Evolutionary conservation across 2,113 vertebrate species (phyloP), one percentile per base, ranked within the genome.

Genomic region (Cynocephalus volans): DNA sequence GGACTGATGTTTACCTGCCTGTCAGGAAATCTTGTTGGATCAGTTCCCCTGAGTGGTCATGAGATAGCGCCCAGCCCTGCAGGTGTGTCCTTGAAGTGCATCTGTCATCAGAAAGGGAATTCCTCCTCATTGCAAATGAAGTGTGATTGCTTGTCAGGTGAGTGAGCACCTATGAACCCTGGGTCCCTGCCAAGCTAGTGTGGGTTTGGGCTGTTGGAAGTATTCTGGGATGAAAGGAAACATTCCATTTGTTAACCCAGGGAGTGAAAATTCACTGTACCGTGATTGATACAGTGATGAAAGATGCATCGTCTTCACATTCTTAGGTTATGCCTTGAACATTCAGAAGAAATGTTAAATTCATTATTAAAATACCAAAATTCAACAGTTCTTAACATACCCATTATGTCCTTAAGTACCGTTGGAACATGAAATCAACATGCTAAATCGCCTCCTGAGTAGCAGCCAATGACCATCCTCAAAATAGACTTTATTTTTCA

Each of bases 71-170:
- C 94, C 79, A 77, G 72, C 83, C 89, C 82, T 92, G 58, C 80
- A 96, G 93, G 86, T 81, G 73, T 92, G 96, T 73, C 64, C 52
- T 67, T 65, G 9, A 86, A 93, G 70, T 72, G 15, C 60, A 64
- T 90, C 80, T 95, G 93, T 93, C 93, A 89, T 94, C 86, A 92
- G 90, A 90, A 90, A 96, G 75, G 94, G 95, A 96, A 97, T 95
- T 97, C 95, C 85, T 97, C 64, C 73, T 95, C 18, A 17, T 14
- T 90, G 84, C 79, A 81, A 58, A 64, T 87, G 83, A 94, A 95
- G 65, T 84, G 82, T 90, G 93, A 95, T 84, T 92, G 67, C 77
- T 85, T 81, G 69, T 87, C 93, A 84, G 93, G 88, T 93, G 86
- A 96, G 45, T 15, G 56, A 94, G 33, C 62, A 8, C 72, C 48